Evolutionary conservation across 2,888 invertebrate genomes (phyloP).

Genomic region (Emmelina monodactyla): DNA sequence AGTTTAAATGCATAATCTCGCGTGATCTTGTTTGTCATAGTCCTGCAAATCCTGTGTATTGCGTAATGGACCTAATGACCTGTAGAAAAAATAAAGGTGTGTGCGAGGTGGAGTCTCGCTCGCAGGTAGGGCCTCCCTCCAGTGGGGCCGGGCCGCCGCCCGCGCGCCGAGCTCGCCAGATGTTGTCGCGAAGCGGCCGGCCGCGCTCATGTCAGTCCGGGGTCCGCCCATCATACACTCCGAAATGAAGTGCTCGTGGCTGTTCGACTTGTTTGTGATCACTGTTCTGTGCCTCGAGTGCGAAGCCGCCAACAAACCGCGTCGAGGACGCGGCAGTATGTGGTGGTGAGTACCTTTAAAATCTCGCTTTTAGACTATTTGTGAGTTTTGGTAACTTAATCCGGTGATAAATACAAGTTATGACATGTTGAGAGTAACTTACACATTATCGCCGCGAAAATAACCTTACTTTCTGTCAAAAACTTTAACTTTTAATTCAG

Average conservation of each 20-base stretch:
- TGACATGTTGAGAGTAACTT: too few species aligned
- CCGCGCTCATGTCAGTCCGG: slow-evolving; percentile 56
- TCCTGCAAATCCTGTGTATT: not conserved
- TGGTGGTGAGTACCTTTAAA: slow-evolving; percentile 91
- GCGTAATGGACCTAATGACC: slow-evolving; percentile 34
- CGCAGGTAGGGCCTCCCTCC: slow-evolving; percentile 46
- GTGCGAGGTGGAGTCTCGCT: slow-evolving; percentile 53
- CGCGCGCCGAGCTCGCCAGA: slow-evolving; percentile 33
- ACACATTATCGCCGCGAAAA: too few species aligned
- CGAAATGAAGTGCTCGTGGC: slow-evolving; percentile 63
- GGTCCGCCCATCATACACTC: slow-evolving; percentile 56
- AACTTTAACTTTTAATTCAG: too few species aligned
- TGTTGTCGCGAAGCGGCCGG: slow-evolving; percentile 41
- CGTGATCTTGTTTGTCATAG: not conserved
- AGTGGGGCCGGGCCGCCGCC: slow-evolving; percentile 17
- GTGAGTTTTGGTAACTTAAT: too few species aligned
- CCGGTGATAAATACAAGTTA: too few species aligned
- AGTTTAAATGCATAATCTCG: too few species aligned
- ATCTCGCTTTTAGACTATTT: too few species aligned
- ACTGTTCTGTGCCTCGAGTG: slow-evolving; percentile 59
- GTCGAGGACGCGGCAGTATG: slow-evolving; percentile 87
- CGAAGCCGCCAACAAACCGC: slow-evolving; percentile 68
- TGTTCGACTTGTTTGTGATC: slow-evolving; percentile 58
- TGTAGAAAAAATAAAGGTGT: slow-evolving; percentile 13
- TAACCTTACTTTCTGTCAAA: too few species aligned